Evolutionary conservation across 64 coral and sea anemone species (phyloP).

Genomic region (Pachyseris speciosa): DNA sequence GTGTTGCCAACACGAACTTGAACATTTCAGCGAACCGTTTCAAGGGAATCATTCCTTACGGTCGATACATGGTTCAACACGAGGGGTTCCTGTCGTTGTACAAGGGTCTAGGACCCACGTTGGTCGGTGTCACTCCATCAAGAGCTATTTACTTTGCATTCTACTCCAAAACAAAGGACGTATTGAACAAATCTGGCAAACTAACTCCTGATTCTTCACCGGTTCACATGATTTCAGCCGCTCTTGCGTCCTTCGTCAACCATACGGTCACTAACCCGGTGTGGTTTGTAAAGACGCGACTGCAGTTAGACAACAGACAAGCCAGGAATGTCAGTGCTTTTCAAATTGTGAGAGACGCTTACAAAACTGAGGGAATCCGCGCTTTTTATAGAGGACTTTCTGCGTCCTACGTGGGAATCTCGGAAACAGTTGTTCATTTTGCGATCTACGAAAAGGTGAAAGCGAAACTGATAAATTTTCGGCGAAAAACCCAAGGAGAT

Average conservation of each 20-base stretch:
- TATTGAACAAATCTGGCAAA: conserved; percentile 72
- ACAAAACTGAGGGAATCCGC: conserved; percentile 84
- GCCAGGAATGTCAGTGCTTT: conserved; percentile 56
- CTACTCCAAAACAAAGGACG: conserved; percentile 90
- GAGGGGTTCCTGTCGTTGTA: conserved; percentile 92
- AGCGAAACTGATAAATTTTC: conserved; percentile 61
- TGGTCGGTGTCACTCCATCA: conserved; percentile 93
- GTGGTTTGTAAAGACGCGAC: conserved; percentile 96
- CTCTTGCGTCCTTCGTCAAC: conserved; percentile 84
- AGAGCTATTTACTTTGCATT: conserved; percentile 98
- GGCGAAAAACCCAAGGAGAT: conserved; percentile 55
- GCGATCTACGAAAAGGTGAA: conserved; percentile 91
- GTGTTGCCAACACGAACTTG: conserved; percentile 2
- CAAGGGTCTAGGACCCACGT: conserved; percentile 85
- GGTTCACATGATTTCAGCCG: conserved; percentile 83
- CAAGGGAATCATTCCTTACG: conserved; percentile 79
- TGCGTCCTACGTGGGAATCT: conserved; percentile 94
- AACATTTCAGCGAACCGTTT: conserved; percentile 66
- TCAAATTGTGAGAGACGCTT: conserved; percentile 74
- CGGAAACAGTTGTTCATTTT: conserved; percentile 95
- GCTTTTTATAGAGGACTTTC: conserved; percentile 93
- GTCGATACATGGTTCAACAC: conserved; percentile 78
- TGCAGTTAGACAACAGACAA: conserved; percentile 87
- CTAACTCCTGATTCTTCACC: conserved; percentile 65
- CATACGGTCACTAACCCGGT: conserved; percentile 93